phyloP scores from a whole-genome alignment of 2,797 vertebrate genomes.

The Pseudochromis fuscus region DNA sequence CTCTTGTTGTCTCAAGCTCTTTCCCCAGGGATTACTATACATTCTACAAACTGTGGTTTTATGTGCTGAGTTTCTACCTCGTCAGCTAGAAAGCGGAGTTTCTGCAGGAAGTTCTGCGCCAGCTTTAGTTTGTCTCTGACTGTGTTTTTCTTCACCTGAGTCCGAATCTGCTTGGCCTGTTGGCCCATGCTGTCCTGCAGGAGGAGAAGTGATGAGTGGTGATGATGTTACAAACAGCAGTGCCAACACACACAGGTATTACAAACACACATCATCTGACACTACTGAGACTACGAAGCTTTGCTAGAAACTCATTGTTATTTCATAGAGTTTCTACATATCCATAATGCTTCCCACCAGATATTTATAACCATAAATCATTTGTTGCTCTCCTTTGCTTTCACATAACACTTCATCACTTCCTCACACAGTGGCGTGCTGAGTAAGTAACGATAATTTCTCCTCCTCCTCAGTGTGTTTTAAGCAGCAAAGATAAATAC shows the following conservation, averaged over 20 bases:
- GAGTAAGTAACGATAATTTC: too few species aligned
- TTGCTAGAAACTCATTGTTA: background rate
- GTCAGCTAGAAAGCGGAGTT: conserved; percentile 93
- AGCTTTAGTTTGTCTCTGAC: conserved; percentile 93
- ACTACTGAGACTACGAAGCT: background rate
- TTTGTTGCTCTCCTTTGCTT: too few species aligned
- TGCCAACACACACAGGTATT: too few species aligned
- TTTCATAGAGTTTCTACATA: background rate
- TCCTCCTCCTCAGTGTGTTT: too few species aligned
- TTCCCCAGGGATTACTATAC: background rate
- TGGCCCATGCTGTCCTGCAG: conserved; percentile 93
- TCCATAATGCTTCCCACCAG: too few species aligned
- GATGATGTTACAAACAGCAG: too few species aligned
- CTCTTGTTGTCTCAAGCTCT: background rate
- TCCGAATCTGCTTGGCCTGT: conserved; percentile 89
- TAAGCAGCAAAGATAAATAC: too few species aligned
- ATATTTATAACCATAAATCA: too few species aligned
- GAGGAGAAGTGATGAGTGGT: background rate
- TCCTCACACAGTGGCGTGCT: too few species aligned
- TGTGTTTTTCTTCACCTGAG: conserved; percentile 95
- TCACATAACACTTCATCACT: too few species aligned
- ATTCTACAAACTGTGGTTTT: background rate
- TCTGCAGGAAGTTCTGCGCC: conserved; percentile 93
- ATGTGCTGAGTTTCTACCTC: conserved; percentile 89
- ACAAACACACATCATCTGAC: background rate